These are phyloP conservation scores for Rutpela maculata DNA, from an alignment of 2,888 invertebrate genomes.

Conservation along the genomic window DNA sequence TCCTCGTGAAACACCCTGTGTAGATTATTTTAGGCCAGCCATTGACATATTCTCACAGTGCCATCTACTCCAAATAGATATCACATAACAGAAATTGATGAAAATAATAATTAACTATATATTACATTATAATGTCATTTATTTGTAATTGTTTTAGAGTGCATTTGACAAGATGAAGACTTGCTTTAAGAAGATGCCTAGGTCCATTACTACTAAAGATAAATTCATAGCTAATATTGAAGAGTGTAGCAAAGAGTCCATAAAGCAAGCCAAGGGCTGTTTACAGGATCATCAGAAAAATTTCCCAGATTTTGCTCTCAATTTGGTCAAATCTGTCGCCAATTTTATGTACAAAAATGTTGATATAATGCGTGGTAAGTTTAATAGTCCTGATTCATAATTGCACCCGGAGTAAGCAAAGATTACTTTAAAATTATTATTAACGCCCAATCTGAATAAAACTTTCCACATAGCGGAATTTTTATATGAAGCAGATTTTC, in stretches of 20 bases:
- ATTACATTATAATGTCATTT: too few relatives aligned
- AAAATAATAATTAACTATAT: too few relatives aligned
- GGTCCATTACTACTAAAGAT: slow-evolving; percentile 37
- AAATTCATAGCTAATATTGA: slow-evolving; percentile 43
- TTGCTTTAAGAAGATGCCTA: slow-evolving; percentile 30
- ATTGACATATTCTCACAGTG: too few relatives aligned
- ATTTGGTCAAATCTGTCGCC: slow-evolving; percentile 45
- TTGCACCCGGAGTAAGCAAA: not conserved
- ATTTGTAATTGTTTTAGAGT: slow-evolving; percentile 12
- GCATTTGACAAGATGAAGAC: slow-evolving; percentile 39
- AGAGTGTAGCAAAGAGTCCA: slow-evolving; percentile 38
- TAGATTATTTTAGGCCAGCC: too few relatives aligned
- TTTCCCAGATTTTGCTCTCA: slow-evolving; percentile 48
- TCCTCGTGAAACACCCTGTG: too few relatives aligned
- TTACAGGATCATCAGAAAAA: slow-evolving; percentile 44
- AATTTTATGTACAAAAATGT: slow-evolving; percentile 49
- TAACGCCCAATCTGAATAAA: too few relatives aligned
- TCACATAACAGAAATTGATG: too few relatives aligned
- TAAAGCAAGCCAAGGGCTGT: slow-evolving; percentile 41
- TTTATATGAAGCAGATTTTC: too few relatives aligned
- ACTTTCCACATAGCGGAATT: too few relatives aligned
- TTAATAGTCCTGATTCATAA: not conserved
- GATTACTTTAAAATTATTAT: not conserved
- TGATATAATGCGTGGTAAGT: slow-evolving; percentile 42
- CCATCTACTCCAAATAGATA: too few relatives aligned